Evolutionary conservation across 2,888 invertebrate species (phyloP).

Genomic region (Philereme vetulata): DNA sequence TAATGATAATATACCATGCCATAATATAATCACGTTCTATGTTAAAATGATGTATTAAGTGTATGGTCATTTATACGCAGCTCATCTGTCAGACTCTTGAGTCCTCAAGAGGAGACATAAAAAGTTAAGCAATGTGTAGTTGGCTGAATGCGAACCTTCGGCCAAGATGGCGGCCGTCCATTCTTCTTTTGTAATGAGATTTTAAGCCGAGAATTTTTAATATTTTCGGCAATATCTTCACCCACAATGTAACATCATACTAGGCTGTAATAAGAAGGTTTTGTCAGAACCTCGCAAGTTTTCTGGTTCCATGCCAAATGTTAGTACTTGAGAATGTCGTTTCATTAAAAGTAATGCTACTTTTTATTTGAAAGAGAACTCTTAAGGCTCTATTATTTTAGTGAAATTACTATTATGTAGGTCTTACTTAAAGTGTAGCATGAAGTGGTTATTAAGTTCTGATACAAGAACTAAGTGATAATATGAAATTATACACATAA

Average conservation of each 20-base stretch:
- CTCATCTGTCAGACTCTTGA: too few species aligned
- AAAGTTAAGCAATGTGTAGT: slow-evolving; percentile 3
- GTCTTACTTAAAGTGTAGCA: neutral
- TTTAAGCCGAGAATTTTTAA: slow-evolving; percentile 20
- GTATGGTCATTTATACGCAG: too few species aligned
- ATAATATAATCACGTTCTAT: too few species aligned
- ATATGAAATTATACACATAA: too few species aligned
- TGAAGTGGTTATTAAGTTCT: neutral
- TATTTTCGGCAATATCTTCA: slow-evolving; percentile 15
- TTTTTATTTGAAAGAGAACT: slow-evolving; percentile 23
- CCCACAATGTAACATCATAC: slow-evolving; percentile 20
- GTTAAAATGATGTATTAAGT: too few species aligned
- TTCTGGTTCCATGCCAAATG: slow-evolving; percentile 27
- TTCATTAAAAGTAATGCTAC: slow-evolving; percentile 29
- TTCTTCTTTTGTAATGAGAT: slow-evolving; percentile 24
- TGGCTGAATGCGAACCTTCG: slow-evolving; percentile 4
- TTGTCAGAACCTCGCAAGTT: slow-evolving; percentile 23
- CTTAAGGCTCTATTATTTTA: slow-evolving; percentile 19
- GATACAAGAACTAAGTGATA: too few species aligned
- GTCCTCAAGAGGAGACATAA: too few species aligned
- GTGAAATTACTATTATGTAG: slow-evolving; percentile 10
- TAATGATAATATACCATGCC: too few species aligned
- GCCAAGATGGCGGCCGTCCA: slow-evolving; percentile 15
- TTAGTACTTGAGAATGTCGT: slow-evolving; percentile 27
- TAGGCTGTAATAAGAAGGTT: slow-evolving; percentile 10